phyloP scores from a whole-genome alignment of 2,113 vertebrate genomes.

The Oceanites oceanicus region DNA sequence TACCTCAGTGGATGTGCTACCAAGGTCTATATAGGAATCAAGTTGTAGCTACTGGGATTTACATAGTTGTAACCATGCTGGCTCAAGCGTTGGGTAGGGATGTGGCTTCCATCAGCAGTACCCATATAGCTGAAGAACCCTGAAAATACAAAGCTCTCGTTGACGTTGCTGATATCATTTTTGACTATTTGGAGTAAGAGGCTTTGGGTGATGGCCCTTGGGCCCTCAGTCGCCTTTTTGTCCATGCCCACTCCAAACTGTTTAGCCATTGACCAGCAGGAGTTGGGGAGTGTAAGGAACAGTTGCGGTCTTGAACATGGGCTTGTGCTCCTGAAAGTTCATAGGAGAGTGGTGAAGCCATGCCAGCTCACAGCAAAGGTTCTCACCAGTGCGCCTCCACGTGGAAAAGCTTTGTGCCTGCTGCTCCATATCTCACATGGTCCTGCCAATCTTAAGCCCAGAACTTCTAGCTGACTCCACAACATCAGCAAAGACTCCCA shows the following conservation, averaged over 20 bases:
- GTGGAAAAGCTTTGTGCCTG: not conserved
- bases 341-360: not conserved
- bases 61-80: not conserved
- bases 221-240: not conserved
- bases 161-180: not conserved
- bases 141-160: not conserved
- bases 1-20: not conserved
- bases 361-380: not conserved
- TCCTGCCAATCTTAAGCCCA: not conserved
- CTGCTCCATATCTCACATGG: not conserved
- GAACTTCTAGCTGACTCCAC: not conserved
- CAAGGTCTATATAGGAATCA: not conserved
- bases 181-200: not conserved
- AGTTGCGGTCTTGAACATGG: not conserved
- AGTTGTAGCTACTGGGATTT: not conserved
- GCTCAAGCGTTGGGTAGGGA: accelerated
- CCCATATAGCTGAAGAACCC: not conserved
- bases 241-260: not conserved
- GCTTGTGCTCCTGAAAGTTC: not conserved
- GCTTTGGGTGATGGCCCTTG: not conserved
- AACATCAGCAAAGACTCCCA: not conserved
- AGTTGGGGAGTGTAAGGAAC: not conserved
- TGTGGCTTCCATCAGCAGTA: not conserved
- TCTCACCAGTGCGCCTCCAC: not conserved
- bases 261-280: not conserved